These are phyloP conservation scores for Streptopelia turtur DNA, from an alignment of 2,797 vertebrate species.

Conservation along the genomic window DNA sequence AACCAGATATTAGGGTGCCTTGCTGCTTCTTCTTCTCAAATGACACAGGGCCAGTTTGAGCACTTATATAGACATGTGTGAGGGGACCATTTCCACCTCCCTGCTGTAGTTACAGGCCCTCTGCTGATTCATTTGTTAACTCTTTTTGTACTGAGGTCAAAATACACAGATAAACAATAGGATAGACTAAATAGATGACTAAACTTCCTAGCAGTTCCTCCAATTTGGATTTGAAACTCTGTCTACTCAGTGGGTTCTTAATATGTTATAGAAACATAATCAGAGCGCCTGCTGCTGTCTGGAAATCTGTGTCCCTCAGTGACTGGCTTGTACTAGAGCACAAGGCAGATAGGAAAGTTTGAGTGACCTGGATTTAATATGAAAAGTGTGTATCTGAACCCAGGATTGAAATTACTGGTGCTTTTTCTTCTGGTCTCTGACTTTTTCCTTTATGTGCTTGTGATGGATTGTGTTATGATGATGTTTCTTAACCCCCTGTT, in stretches of 20 bases:
- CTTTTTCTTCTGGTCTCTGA: background rate
- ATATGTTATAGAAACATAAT: background rate
- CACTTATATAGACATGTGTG: rapidly evolving
- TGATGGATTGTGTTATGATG: background rate
- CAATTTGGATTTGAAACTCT: background rate
- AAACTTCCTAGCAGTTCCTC: background rate
- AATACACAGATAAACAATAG: background rate
- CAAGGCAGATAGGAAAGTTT: background rate
- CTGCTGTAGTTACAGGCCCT: background rate
- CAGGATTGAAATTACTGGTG: background rate
- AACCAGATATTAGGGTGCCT: background rate
- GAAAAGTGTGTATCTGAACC: background rate
- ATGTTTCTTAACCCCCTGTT: background rate
- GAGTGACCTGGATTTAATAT: background rate
- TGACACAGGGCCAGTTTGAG: background rate
- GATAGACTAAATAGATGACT: background rate
- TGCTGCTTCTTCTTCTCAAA: background rate
- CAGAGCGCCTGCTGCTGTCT: background rate
- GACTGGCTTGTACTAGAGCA: background rate
- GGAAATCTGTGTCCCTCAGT: background rate
- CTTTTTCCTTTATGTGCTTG: background rate
- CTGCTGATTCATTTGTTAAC: background rate
- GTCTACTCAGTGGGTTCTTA: background rate
- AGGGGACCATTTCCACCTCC: background rate
- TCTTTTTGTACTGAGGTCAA: background rate